Percentiles rank a stretch among this genome's conserved stretches.
These are phyloP conservation scores for Probaryconus sp. DNA, from an alignment of 1,140 invertebrate species.

Conservation along the genomic window DNA sequence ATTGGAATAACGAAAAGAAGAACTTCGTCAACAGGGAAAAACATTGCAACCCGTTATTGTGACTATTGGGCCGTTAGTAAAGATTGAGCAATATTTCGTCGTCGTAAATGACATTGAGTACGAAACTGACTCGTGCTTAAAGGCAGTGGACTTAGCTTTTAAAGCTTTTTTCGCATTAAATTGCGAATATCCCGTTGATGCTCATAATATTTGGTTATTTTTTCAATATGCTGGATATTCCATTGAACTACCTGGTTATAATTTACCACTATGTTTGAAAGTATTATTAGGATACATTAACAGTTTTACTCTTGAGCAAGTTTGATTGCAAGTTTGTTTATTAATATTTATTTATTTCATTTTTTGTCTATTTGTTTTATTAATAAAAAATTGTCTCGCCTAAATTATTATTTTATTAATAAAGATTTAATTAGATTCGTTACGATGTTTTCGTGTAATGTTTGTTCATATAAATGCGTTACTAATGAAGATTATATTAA, in stretches of 20 bases:
- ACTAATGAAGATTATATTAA: conserved; percentile 8
- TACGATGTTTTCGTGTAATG: conserved; percentile 10
- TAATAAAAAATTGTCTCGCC: too few species aligned
- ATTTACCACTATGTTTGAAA: neutral
- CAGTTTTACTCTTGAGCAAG: neutral
- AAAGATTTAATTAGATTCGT: too few species aligned
- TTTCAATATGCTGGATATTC: conserved; percentile 6
- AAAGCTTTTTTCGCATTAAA: conserved; percentile 5
- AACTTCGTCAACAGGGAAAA: conserved; percentile 9
- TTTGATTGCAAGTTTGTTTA: neutral
- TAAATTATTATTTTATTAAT: too few species aligned
- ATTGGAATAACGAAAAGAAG: conserved; percentile 15
- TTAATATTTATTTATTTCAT: conserved; percentile 10
- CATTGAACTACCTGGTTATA: neutral
- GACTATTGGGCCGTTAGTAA: conserved; percentile 9
- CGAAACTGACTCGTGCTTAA: conserved; percentile 1
- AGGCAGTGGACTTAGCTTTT: conserved; percentile 14
- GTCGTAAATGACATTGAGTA: conserved; percentile 1
- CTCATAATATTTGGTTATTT: conserved; percentile 2
- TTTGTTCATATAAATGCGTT: conserved; percentile 17
- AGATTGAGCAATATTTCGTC: conserved; percentile 6
- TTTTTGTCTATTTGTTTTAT: too few species aligned
- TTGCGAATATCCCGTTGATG: neutral
- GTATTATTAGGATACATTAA: conserved; percentile 5
- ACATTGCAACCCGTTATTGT: conserved; percentile 22